Conservation (phyloP, 2,797 vertebrate species). For the Argya squamiceps region DNA sequence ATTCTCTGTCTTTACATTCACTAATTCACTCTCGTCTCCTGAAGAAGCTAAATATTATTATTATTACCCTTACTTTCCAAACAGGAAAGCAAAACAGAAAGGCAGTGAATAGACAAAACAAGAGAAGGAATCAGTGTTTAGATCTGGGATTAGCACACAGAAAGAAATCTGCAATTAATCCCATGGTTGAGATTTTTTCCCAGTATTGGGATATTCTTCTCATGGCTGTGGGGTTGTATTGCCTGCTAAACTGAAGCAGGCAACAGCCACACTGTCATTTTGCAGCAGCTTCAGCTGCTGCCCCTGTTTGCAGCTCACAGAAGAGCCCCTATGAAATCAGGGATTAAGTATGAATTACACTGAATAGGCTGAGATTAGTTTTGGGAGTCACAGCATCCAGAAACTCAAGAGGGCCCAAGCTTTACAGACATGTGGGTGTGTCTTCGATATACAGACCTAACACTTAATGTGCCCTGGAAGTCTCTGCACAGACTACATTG, state of each 20-base stretch:
- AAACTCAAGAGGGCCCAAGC: neutral
- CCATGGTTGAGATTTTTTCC: neutral
- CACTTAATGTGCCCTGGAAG: neutral
- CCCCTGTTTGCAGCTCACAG: neutral
- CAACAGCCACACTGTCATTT: neutral
- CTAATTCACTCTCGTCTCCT: neutral
- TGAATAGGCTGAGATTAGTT: neutral
- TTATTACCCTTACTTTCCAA: neutral
- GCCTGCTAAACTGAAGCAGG: neutral
- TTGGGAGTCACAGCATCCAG: neutral
- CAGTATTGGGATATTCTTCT: neutral
- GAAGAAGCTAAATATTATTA: neutral
- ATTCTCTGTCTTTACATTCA: neutral
- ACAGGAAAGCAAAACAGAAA: neutral
- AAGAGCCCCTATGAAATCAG: neutral
- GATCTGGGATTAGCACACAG: neutral
- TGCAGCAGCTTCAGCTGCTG: neutral
- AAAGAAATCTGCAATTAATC: neutral
- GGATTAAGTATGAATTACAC: neutral
- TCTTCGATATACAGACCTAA: neutral
- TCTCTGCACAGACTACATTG: neutral
- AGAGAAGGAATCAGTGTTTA: neutral
- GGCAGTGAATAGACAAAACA: neutral
- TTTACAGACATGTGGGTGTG: neutral
- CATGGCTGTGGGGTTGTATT: accelerated